A percentile compares a stretch with the other conserved stretches of the same genome.
Conservation (phyloP, 2,797 vertebrate genomes). For the Gadopsis marmoratus region DNA sequence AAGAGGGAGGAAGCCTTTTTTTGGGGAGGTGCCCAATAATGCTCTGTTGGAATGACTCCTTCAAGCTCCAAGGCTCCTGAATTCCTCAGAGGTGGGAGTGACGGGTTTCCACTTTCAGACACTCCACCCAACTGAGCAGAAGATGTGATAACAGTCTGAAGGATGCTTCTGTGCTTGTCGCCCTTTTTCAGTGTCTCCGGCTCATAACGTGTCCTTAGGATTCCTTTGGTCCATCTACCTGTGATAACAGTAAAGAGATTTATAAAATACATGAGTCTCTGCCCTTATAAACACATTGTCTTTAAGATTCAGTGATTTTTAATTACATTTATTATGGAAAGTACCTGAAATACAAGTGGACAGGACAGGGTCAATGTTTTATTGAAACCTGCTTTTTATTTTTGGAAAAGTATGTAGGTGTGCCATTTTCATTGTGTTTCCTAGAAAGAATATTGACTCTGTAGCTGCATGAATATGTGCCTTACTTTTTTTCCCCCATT, state of each 20-base stretch:
- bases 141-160: slow-evolving; percentile 52
- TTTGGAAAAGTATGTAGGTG: background rate
- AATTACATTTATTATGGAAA: background rate
- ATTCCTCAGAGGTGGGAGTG: slow-evolving; percentile 75
- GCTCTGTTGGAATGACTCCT: slow-evolving; percentile 56
- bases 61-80: slow-evolving; percentile 61
- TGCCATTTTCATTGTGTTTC: background rate
- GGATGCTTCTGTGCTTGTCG: slow-evolving; percentile 57
- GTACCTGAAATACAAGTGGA: background rate
- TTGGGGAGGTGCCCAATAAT: slow-evolving; percentile 49
- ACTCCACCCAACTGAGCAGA: slow-evolving; percentile 39
- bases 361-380: background rate
- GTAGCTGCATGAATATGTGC: background rate
- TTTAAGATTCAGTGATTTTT: background rate
- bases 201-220: slow-evolving; percentile 1
- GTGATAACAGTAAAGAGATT: slow-evolving; percentile 46
- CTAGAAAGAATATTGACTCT: background rate
- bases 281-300: background rate
- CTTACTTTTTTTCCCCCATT: slow-evolving; percentile 5
- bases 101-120: slow-evolving; percentile 48
- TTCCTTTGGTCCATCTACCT: slow-evolving; percentile 61
- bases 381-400: background rate
- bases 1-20: slow-evolving; percentile 54
- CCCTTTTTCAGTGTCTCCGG: slow-evolving; percentile 14
- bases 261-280: background rate